Evolutionary conservation across 2,888 invertebrate species (phyloP), one percentile per base, ranked within the genome.

Genomic region (Cordylochernes scorpioides): DNA sequence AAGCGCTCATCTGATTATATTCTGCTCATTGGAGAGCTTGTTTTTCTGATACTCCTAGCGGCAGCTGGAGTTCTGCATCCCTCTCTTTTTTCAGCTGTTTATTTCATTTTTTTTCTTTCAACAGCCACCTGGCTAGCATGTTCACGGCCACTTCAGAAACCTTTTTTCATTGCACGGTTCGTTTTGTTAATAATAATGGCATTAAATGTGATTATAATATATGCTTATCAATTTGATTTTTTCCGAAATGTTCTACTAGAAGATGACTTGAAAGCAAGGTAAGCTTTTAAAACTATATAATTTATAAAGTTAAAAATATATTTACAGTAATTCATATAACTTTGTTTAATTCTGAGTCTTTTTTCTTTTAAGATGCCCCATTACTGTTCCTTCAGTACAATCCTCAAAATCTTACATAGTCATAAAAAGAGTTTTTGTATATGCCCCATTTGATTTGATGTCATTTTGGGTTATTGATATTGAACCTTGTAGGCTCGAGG

Each of bases 91-190:
- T 74, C 74, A 22, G 72, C 71, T 7, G 61, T 84, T 25, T 88
- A 91, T 54, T 86, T 77, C 55, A 47, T 84, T 30, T 61, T 71
- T 32, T 88, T 88, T 53, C 61, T 91, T 47, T 64, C 65, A 10
- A 64, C 72, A 15, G 71, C 75, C 31, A 80, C 82, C 2, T 75
- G 74, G 58, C 77, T 82, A 75, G 68, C 80, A 14, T 67, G 72
- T 44, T 73, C 72, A 46, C 65, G 63, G 43, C 65, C 71, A 33
- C 58, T 86, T 35, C 65, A 67, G 41, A 62, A 63, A 38, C 69
- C 67, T 10, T 84, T 77, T 49, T 73, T 72, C n/a, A 19, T 30
- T 18, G 32, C 42, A 12, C 45, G 46, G 25, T 36, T 51, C 15
- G 31, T 52, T 22, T 43, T 56, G 25, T 43, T 54, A 14, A 57